A percentile compares a stretch with the other conserved stretches of the same genome.
Conservation (phyloP, 2,888 invertebrate genomes). For the Pterostichus niger region DNA sequence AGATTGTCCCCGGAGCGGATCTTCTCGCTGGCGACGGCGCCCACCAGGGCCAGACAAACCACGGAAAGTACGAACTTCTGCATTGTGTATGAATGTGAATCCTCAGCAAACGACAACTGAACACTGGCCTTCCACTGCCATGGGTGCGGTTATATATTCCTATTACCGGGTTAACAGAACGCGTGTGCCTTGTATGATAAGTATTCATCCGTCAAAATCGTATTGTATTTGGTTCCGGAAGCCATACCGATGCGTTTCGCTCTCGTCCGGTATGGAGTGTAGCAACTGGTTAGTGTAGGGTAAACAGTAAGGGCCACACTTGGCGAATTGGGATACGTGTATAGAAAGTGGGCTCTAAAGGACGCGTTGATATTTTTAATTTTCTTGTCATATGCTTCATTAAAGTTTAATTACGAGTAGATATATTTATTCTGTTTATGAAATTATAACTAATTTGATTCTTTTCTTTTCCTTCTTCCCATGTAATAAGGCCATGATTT, state of each 20-base stretch:
- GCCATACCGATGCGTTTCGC: slow-evolving; percentile 69
- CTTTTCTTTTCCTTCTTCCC: no score
- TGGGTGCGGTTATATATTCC: slow-evolving; percentile 85
- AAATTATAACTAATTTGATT: no score
- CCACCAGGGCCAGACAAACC: slow-evolving; percentile 79
- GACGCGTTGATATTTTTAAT: slow-evolving; percentile 1
- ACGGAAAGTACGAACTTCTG: slow-evolving; percentile 75
- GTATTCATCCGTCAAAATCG: slow-evolving; percentile 72
- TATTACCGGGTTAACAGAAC: slow-evolving; percentile 79
- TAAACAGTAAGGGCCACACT: slow-evolving; percentile 15
- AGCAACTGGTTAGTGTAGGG: neutral
- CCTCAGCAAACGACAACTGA: slow-evolving; percentile 69
- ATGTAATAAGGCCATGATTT: no score
- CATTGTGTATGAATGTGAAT: slow-evolving; percentile 70
- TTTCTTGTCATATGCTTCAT: neutral
- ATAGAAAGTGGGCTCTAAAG: slow-evolving; percentile 6
- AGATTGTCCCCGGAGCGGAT: slow-evolving; percentile 84
- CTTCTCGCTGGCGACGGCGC: slow-evolving; percentile 79
- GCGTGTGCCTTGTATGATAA: slow-evolving; percentile 74
- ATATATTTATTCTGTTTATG: no score
- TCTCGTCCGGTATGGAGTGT: slow-evolving; percentile 49
- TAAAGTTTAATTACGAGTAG: no score
- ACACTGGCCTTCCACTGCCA: slow-evolving; percentile 72
- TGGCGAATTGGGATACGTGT: slow-evolving; percentile 1
- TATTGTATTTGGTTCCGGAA: slow-evolving; percentile 71